Evolutionary conservation across 2,113 vertebrate species (phyloP), one percentile per base, ranked within the genome.

Genomic region (Pleuronectes platessa): DNA sequence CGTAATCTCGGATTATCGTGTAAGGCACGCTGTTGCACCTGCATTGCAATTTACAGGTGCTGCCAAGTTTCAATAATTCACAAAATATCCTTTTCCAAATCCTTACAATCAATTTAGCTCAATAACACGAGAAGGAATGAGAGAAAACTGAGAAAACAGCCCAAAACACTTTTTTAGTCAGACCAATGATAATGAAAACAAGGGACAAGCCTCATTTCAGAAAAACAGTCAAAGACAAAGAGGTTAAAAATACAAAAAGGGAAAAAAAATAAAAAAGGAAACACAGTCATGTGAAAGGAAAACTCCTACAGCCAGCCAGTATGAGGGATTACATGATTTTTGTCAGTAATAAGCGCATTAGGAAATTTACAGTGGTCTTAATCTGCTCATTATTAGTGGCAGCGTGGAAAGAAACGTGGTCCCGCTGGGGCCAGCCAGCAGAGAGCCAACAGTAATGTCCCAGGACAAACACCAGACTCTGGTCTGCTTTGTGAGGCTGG

Each of bases 371-470:
- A 84, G 73, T 74, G 78, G 47, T 87, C 71, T 77, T 94, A 94
- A 95, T 94, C 92, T 92, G 83, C 88, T 90, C 75, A 89, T 92
- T 90, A 93, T 93, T 84, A 91, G 83, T 13, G 65, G 62, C 42
- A 27, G 75, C 56, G 40, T 81, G 89, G 86, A 89, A 87, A 83
- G 79, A 90, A 87, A 85, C 24, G 40, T 86, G 84, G 71, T 87
- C 84, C 72, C 9, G 80, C 88, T 84, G 87, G 62, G 83, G 65
- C 61, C 69, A 47, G 85, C 78, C 83, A 76, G 86, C 79, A 66
- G 64, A 78, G 63, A 23, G 73, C 61, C 42, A n/a, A 72, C 81
- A 45, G 71, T 78, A 31, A 85, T 58, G 70, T 72, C 65, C 80
- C 51, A 82, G 51, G 71, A 80, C 73, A 78, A 68, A 83, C 69